A percentile compares a stretch with the other conserved stretches of the same genome.
Conservation (phyloP, 1,140 invertebrate genomes). For the Zelostemma sp. region DNA sequence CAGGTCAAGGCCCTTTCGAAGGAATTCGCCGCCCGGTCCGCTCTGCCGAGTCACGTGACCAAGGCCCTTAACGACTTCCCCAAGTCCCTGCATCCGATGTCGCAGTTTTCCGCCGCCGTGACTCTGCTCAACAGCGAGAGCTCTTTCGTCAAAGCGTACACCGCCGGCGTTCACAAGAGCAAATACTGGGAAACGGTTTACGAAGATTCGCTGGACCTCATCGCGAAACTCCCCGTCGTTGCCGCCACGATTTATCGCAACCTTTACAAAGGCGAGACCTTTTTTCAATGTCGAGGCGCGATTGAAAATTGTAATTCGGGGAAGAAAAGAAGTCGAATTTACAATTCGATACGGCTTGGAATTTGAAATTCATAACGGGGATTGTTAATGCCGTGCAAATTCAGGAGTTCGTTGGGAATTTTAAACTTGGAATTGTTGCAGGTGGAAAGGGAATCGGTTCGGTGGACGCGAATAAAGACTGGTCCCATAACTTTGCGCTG, state of each 20-base stretch:
- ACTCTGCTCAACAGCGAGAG: slow-evolving; percentile 94
- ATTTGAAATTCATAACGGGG: background rate
- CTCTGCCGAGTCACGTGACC: slow-evolving; percentile 92
- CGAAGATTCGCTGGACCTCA: slow-evolving; percentile 96
- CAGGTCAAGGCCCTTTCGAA: slow-evolving; percentile 88
- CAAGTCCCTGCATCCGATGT: slow-evolving; percentile 94
- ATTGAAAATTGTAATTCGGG: no score
- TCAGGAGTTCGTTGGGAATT: no score
- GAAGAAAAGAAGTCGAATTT: slow-evolving; percentile 60
- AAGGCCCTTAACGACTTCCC: slow-evolving; percentile 97
- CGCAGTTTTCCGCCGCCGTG: slow-evolving; percentile 93
- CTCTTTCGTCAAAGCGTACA: slow-evolving; percentile 93
- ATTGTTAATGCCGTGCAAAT: no score
- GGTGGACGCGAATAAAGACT: slow-evolving; percentile 92
- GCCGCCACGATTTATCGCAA: slow-evolving; percentile 91
- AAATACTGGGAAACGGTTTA: slow-evolving; percentile 94
- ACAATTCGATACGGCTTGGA: background rate
- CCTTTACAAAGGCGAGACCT: slow-evolving; percentile 70
- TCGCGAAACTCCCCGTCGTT: slow-evolving; percentile 94
- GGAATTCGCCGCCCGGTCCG: slow-evolving; percentile 92
- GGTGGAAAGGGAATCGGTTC: slow-evolving; percentile 87
- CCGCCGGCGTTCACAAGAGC: slow-evolving; percentile 85
- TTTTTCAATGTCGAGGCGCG: no score
- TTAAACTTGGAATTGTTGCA: no score
- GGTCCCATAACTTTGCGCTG: slow-evolving; percentile 92